Base-by-base conservation (phyloP, 2,888 invertebrate species). In the Ceratothoa steindachneri region DNA sequence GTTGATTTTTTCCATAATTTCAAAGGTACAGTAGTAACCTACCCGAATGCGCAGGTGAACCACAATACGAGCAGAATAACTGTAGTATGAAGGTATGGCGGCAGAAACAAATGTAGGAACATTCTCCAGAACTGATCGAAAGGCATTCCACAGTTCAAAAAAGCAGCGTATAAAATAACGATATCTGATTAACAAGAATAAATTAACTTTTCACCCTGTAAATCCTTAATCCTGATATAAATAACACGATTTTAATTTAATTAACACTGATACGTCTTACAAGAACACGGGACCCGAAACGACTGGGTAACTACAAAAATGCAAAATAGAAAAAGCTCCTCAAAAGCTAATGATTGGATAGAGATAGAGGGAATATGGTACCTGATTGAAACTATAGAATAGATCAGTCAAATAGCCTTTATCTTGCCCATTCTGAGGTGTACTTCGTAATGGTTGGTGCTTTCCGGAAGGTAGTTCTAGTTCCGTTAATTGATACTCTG, bases 51-150 rank as follows among this genome's bases (percentile, higher is more conserved):
- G 81, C 88, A 84, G 81, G 87, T 85, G 41, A 88, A 85, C 83
- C 90, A 86, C 1, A 88, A 86, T 1, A 87, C 86, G 3, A 89
- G 87, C 27, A 91, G 85, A 0, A 89, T 86, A 0, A 89, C 80
- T 0, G 91, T 91, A 1, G 88, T 87, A 74, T 86, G 87, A 71
- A 89, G 85, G 82, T 90, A 88, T 0, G 89, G 86, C 19, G 87
- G 87, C 15, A 89, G 88, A 81, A 90, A 89, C 67, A 91, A 84
- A 82, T 89, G 89, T 82, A 89, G 87, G 81, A 91, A 89, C 64
- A 90, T 88, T 82, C 89, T 89, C 86, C 89, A 89, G 83, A 90
- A 90, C 90, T 91, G 86, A 9, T 83, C 85, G 77, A 70, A 81
- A 74, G 81, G 77, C 77, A 74, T 30, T n/a, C n/a, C n/a, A n/a